Evolutionary conservation across 2,888 invertebrate species (phyloP).

Genomic region (Timandra comae): DNA sequence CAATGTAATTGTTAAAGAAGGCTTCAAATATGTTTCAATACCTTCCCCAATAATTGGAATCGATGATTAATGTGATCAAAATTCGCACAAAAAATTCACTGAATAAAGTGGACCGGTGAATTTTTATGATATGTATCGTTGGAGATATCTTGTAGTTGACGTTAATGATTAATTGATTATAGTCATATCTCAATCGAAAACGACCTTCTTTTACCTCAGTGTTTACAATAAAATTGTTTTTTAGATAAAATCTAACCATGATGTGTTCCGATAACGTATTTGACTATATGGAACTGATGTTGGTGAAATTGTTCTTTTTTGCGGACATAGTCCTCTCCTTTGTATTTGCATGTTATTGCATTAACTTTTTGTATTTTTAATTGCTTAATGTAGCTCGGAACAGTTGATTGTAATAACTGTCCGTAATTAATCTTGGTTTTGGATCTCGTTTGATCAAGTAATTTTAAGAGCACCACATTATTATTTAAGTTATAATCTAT

Average conservation of each 20-base stretch:
- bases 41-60: too few species aligned
- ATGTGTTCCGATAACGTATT: constrained; percentile 44
- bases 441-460: constrained; percentile 42
- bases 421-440: constrained; percentile 28
- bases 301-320: too few species aligned
- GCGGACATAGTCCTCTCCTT: constrained; percentile 27
- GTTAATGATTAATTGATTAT: constrained; percentile 6
- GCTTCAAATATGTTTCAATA: too few species aligned
- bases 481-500: constrained; percentile 20
- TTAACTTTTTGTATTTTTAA: constrained; percentile 28
- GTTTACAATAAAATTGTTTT: constrained; percentile 39
- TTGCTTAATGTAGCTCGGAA: constrained; percentile 25
- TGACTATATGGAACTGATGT: constrained; percentile 22
- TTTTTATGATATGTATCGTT: background rate
- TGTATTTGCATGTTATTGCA: constrained; percentile 17
- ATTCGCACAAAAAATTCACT: too few species aligned
- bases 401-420: constrained; percentile 24
- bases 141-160: constrained; percentile 5
- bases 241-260: constrained; percentile 36
- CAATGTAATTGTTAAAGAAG: background rate
- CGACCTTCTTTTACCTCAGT: constrained; percentile 44
- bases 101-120: too few species aligned
- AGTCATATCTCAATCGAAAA: constrained; percentile 29
- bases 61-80: too few species aligned
- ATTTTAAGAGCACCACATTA: constrained; percentile 30